Evolutionary conservation across 2,888 invertebrate species (phyloP).

Genomic region (Halictus quadricinctus): DNA sequence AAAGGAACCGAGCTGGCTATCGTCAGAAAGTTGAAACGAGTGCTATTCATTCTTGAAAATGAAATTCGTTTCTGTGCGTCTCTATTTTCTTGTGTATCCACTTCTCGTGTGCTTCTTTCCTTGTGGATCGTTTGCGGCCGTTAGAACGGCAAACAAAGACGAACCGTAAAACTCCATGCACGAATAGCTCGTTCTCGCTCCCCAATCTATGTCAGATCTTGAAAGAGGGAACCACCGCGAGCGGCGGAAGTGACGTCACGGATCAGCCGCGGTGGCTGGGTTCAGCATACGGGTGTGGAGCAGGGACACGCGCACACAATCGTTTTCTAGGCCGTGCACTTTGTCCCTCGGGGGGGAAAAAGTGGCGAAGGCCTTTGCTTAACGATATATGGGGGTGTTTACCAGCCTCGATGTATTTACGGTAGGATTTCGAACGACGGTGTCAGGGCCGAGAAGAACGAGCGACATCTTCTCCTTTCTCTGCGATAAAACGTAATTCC

Average conservation of each 20-base stretch:
- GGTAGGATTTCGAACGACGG: conserved; percentile 23
- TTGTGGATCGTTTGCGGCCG: conserved; percentile 24
- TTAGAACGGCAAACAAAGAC: conserved; percentile 67
- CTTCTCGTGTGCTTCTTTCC: too few species aligned
- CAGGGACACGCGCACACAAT: conserved; percentile 52
- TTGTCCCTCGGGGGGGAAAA: conserved; percentile 41
- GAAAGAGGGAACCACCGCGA: conserved; percentile 57
- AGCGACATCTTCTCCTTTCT: neutral
- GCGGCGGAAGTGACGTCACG: conserved; percentile 68
- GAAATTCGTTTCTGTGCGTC: conserved; percentile 15
- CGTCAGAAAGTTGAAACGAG: conserved; percentile 21
- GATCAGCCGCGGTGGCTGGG: conserved; percentile 57
- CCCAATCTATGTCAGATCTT: conserved; percentile 68
- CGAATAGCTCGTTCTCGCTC: conserved; percentile 57
- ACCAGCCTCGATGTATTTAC: conserved; percentile 46
- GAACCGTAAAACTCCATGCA: conserved; percentile 66
- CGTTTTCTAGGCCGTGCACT: conserved; percentile 35
- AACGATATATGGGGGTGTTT: conserved; percentile 51
- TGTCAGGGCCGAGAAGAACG: conserved; percentile 16
- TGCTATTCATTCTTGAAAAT: conserved; percentile 35
- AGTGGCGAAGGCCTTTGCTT: conserved; percentile 43
- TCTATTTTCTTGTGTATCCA: neutral
- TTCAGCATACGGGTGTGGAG: conserved; percentile 52
- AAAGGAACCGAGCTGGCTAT: neutral
- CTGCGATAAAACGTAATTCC: neutral